phyloP scores from a whole-genome alignment of 2,888 invertebrate genomes.

The Lysandra coridon region DNA sequence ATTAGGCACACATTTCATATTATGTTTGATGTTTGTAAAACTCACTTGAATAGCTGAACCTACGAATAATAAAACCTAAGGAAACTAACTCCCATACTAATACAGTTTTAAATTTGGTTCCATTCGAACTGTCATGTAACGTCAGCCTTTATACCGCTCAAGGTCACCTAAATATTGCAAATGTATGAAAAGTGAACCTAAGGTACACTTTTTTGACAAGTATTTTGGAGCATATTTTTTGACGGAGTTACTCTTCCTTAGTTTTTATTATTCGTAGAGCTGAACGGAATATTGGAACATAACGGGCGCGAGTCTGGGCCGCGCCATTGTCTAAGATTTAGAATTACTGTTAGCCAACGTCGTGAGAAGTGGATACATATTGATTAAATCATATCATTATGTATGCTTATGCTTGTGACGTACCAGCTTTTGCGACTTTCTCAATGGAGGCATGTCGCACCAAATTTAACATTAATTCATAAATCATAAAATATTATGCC shows the following conservation, averaged over 20 bases:
- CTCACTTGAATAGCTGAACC: conserved; percentile 7
- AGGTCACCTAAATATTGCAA: too few species aligned
- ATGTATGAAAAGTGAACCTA: too few species aligned
- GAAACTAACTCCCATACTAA: too few species aligned
- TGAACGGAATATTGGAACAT: conserved; percentile 10
- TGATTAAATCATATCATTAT: neutral
- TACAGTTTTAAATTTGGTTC: too few species aligned
- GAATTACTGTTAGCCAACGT: conserved; percentile 1
- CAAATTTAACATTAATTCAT: too few species aligned
- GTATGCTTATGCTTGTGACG: neutral
- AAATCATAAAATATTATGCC: too few species aligned
- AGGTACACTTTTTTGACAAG: too few species aligned
- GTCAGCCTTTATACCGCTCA: too few species aligned
- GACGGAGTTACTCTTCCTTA: too few species aligned
- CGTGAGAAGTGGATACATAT: conserved; percentile 2
- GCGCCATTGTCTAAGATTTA: conserved; percentile 22
- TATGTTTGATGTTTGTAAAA: conserved; percentile 10
- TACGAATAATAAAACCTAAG: too few species aligned
- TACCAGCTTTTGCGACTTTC: neutral
- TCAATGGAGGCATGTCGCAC: neutral
- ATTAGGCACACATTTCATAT: neutral
- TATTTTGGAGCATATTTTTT: too few species aligned
- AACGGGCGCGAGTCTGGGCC: conserved; percentile 7
- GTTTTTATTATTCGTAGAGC: neutral
- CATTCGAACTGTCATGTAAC: too few species aligned